phyloP scores from a whole-genome alignment of 2,888 invertebrate genomes.

The Proisotoma minuta region DNA sequence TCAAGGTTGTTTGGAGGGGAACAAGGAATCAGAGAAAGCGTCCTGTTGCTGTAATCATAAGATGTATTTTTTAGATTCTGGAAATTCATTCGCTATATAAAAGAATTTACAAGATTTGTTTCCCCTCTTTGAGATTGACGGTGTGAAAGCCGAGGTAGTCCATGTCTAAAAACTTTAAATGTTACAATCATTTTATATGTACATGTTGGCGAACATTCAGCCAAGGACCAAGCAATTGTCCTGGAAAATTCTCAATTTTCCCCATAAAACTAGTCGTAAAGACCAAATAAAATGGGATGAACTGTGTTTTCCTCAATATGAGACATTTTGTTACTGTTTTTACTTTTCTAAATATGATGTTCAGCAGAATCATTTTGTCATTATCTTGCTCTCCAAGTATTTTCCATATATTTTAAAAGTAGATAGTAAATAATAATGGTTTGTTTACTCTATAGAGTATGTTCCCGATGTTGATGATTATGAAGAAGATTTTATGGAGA shows the following conservation, averaged over 20 bases:
- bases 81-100: not conserved
- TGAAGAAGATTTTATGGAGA: not conserved
- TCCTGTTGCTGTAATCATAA: slow-evolving; percentile 14
- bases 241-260: too few species aligned
- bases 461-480: not conserved
- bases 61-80: not conserved
- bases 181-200: too few species aligned
- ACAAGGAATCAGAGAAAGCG: slow-evolving; percentile 19
- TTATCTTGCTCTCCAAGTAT: not conserved
- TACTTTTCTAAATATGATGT: too few species aligned
- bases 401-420: not conserved
- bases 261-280: too few species aligned
- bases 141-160: slow-evolving; percentile 42
- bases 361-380: too few species aligned
- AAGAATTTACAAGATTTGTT: slow-evolving; percentile 28
- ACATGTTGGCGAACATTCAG: not conserved
- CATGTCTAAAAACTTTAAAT: too few species aligned
- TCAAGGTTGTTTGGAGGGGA: slow-evolving; percentile 34
- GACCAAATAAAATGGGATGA: too few species aligned
- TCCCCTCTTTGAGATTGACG: slow-evolving; percentile 28
- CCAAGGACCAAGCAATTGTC: too few species aligned
- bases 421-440: not conserved
- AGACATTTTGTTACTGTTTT: too few species aligned
- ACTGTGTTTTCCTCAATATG: too few species aligned
- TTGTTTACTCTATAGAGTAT: not conserved